Evolutionary conservation across 2,888 invertebrate species (phyloP), one percentile per base, ranked within the genome.

Genomic region (Drosophila fulvimacula): DNA sequence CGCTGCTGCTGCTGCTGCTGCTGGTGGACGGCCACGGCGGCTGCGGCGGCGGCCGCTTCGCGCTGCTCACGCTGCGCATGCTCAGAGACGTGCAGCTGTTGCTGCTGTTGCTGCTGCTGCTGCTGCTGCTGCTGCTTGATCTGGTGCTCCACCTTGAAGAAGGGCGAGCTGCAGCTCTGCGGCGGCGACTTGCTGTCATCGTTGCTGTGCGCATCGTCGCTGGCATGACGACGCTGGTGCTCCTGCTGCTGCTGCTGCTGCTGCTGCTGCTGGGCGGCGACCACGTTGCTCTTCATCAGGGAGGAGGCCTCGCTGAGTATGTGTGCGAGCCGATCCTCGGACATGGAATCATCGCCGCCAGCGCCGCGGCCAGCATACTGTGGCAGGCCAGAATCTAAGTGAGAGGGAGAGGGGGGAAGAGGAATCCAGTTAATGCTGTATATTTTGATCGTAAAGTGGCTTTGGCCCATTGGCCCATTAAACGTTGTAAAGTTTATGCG

Each of bases 251-350:
- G 95, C 74, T 95, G 94, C 72, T 94, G 94, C 30, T 30, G 46
- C 17, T 46, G 44, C 89, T 91, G 79, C 93, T 95, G 95, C 75
- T 95, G 94, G 75, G 95, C 73, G 2, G 58, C 77, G 6, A 59
- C 86, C 5, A 79, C 77, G 59, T 79, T 82, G 52, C 78, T 84
- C 93, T 97, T 96, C 95, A 98, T 97, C 90, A 98, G 95, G 86
- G 97, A 96, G 58, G 97, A 97, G 24, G 98, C 98, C 91, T 99
- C 98, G 90, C 95, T 97, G 67, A 99, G 95, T 91, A 99, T 98
- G 92, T 98, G 98, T 53, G 96, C 97, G 78, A 99, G 96, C 75
- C 98, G 94, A 89, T 99, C 98, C 90, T 99, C 98, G 32, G 97
- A 97, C 85, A 95, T 95, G 81, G 95, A 95, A 91, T 96, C 95